phyloP scores from a whole-genome alignment of 2,113 vertebrate species.

The Piliocolobus tephrosceles region DNA sequence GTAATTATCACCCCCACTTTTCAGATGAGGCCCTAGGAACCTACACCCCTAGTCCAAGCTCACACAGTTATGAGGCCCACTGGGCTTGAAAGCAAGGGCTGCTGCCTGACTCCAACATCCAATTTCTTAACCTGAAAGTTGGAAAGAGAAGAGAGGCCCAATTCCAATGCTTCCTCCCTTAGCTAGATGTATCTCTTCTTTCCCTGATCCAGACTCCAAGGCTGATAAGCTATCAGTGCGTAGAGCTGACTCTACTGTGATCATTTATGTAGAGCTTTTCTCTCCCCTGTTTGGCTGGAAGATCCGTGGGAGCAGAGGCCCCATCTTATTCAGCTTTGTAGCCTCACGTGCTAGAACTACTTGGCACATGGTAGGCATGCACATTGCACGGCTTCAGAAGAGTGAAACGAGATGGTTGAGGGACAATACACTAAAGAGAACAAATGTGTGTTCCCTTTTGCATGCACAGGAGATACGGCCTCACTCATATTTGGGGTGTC shows the following conservation, averaged over 20 bases:
- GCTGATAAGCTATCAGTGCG: neutral
- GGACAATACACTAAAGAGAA: neutral
- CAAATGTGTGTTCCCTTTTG: neutral
- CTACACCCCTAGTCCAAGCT: neutral
- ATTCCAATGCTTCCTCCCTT: neutral
- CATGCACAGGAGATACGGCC: neutral
- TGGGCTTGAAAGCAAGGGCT: neutral
- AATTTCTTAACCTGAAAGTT: neutral
- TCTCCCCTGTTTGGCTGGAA: neutral
- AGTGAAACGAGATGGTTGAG: neutral
- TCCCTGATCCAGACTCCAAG: neutral
- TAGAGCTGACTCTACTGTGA: neutral
- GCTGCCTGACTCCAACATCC: neutral
- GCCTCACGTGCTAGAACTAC: neutral
- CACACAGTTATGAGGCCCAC: neutral
- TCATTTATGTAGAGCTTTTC: neutral
- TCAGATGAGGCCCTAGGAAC: neutral
- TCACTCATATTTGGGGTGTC: neutral
- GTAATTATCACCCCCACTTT: neutral
- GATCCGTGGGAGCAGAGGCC: neutral
- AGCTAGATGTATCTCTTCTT: neutral
- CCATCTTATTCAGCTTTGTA: neutral
- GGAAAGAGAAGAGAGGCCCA: neutral
- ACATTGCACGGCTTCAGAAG: neutral
- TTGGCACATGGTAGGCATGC: neutral